Evolutionary conservation across 2,888 invertebrate genomes (phyloP).

Genomic region (Heteropelma amictum): DNA sequence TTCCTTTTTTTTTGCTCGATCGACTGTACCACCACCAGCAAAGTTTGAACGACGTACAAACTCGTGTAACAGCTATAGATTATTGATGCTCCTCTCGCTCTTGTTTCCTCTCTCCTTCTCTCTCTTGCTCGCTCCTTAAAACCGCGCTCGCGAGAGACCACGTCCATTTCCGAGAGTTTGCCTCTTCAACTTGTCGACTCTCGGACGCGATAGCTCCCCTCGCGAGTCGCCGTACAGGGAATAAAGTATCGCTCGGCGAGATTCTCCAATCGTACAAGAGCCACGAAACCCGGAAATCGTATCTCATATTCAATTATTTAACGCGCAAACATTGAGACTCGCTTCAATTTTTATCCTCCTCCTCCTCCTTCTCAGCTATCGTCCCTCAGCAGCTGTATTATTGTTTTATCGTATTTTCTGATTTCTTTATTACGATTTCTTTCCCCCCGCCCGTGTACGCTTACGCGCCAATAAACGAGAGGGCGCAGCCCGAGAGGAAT

Average conservation of each 20-base stretch:
- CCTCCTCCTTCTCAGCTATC: no score
- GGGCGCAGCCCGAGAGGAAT: constrained; percentile 61
- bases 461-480: constrained; percentile 32
- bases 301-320: not conserved
- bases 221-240: not conserved
- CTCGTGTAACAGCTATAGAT: constrained; percentile 1
- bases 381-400: no score
- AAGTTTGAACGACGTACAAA: no score
- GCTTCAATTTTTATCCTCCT: not conserved
- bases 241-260: constrained; percentile 22
- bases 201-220: constrained; percentile 23
- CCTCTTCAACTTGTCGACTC: constrained; percentile 48
- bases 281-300: constrained; percentile 50
- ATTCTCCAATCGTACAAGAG: constrained; percentile 13
- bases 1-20: no score
- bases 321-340: not conserved
- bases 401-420: no score
- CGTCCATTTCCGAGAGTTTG: constrained; percentile 67
- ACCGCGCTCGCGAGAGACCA: constrained; percentile 61
- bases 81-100: constrained; percentile 34
- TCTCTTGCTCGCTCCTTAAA: constrained; percentile 54
- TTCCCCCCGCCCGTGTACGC: not conserved
- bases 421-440: no score
- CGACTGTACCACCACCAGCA: no score
- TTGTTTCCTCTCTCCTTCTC: constrained; percentile 38